A percentile compares a stretch with the other conserved stretches of the same genome.
phyloP scores from a whole-genome alignment of 2,888 invertebrate genomes.

The Sicus ferrugineus region DNA sequence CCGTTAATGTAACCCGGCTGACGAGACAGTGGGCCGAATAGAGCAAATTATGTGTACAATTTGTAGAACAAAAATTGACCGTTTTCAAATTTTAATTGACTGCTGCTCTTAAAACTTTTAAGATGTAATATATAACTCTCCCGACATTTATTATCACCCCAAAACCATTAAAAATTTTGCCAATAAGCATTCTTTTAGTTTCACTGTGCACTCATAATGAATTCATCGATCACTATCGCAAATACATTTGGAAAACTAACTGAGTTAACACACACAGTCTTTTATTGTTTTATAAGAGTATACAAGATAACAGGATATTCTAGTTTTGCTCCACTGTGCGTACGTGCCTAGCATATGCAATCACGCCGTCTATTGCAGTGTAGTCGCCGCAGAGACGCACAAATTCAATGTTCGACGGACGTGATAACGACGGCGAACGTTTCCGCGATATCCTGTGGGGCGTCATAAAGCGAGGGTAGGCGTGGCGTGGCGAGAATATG shows the following conservation, averaged over 20 bases:
- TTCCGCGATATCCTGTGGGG: conserved; percentile 2
- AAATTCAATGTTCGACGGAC: conserved; percentile 43
- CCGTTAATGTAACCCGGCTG: not conserved
- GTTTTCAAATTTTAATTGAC: too few species aligned
- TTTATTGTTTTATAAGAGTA: too few species aligned
- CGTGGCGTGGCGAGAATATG: not conserved
- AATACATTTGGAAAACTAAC: not conserved
- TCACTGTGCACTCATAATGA: not conserved
- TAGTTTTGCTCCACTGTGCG: conserved; percentile 18
- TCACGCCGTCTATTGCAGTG: conserved; percentile 1
- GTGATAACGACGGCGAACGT: conserved; percentile 40
- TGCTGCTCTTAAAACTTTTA: too few species aligned
- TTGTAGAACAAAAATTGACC: too few species aligned
- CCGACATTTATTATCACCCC: not conserved
- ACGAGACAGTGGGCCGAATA: conserved; percentile 1
- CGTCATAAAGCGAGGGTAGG: not conserved
- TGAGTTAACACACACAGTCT: too few species aligned
- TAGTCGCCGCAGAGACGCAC: conserved; percentile 17
- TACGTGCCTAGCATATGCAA: conserved; percentile 21
- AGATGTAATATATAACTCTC: not conserved
- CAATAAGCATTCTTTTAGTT: too few species aligned
- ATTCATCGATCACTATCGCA: not conserved
- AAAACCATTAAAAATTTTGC: too few species aligned
- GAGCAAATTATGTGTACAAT: not conserved
- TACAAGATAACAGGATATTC: too few species aligned